A percentile compares a stretch with the other conserved stretches of the same genome.
phyloP scores from a whole-genome alignment of 2,888 invertebrate genomes.

The Cerastis rubricosa region DNA sequence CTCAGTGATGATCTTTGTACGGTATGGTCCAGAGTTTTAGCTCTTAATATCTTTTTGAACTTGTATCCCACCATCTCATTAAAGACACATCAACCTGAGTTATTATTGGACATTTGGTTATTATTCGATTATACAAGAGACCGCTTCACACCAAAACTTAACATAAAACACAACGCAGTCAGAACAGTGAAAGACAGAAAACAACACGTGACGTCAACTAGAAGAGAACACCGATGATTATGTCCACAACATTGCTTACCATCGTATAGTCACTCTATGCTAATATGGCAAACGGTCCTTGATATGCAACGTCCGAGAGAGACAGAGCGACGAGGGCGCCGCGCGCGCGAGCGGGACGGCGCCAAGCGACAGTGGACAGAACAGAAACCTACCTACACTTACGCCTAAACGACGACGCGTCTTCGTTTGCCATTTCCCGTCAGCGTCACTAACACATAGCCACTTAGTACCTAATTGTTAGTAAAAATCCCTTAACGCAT shows the following conservation, averaged over 20 bases:
- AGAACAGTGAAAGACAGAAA: constrained; percentile 70
- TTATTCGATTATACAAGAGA: constrained; percentile 27
- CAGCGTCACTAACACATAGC: constrained; percentile 80
- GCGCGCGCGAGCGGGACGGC: constrained; percentile 71
- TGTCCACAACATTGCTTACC: constrained; percentile 85
- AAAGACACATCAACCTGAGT: not conserved
- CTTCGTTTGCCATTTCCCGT: constrained; percentile 76
- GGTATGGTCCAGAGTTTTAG: not conserved
- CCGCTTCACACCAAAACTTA: constrained; percentile 59
- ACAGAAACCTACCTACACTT: constrained; percentile 79
- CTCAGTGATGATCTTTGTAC: not conserved
- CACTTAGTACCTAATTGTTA: constrained; percentile 88
- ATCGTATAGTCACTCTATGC: constrained; percentile 77
- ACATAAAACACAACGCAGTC: constrained; percentile 62
- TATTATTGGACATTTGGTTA: not conserved
- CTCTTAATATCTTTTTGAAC: not conserved
- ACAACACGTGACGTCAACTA: constrained; percentile 76
- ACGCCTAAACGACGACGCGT: constrained; percentile 71
- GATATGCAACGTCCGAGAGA: constrained; percentile 82
- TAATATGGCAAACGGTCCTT: constrained; percentile 89
- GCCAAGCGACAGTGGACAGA: constrained; percentile 70
- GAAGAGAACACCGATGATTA: constrained; percentile 84
- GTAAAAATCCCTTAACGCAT: constrained; percentile 90
- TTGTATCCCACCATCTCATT: not conserved
- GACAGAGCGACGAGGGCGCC: constrained; percentile 68